Base-by-base conservation (phyloP, 2,888 invertebrate genomes). In the Clanis bilineata region DNA sequence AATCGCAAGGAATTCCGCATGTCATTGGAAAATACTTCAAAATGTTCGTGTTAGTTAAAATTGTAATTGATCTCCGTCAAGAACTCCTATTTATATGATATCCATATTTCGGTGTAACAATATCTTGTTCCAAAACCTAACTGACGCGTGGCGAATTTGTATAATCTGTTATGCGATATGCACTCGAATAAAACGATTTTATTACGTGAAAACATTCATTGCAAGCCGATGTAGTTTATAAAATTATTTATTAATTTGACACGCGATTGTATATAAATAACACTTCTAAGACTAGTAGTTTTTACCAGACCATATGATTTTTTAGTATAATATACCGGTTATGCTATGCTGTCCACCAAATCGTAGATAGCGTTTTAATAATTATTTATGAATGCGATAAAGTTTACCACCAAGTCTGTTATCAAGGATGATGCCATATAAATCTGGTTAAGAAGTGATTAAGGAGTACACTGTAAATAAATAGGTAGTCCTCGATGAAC, bases 71-170 rank as follows among this genome's bases (percentile, higher is more conserved):
- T 32, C 10, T 51, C 32, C 15, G 18, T 51, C 28, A 18, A 51
- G 51, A 51, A 51, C 51, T 51, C 51, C 51, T 51, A 32, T 51
- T 51, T 51, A 51, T 32, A 51, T 51, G 51, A 51, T 51, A 51
- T 51, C 18, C 28, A 32, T 51, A 18, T 51, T 51, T 51, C 32
- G 51, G 32, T 51, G 51, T 51, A 32, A 51, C 28, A 28, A 32
- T 51, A 51, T 51, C 32, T 28, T 51, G 51, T 9, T 51, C 51
- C 18, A 51, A 18, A 51, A 28, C 51, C 28, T 10, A 28, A 32
- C 18, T 32, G 51, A 32, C 18, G 51, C 51, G 51, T 51, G 32
- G 28, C 51, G 51, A 32, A 45, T 45, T 25, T n/a, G 45, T 25
- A 45, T n/a, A 12, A 23, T 23, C 45, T 32, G 51, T 32, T 51